Conservation (phyloP, 2,888 invertebrate species). For the Tetrapedia diversipes region DNA sequence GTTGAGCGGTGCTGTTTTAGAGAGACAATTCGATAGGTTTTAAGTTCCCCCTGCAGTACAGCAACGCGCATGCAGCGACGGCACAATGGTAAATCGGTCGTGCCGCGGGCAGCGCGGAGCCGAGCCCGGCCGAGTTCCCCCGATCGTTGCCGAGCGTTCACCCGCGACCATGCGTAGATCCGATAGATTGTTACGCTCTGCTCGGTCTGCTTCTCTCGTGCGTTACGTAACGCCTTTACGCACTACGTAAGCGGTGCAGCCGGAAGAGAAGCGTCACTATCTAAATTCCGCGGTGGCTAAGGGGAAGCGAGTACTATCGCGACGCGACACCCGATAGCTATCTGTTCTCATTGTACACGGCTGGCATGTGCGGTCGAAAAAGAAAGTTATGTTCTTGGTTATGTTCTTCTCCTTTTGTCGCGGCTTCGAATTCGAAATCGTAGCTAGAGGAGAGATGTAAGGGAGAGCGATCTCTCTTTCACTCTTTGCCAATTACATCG, state of each 20-base stretch:
- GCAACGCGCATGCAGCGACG: no score
- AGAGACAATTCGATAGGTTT: not conserved
- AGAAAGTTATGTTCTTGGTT: conserved; percentile 24
- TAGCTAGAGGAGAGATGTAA: not conserved
- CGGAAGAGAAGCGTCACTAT: conserved; percentile 62
- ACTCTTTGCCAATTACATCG: conserved; percentile 35
- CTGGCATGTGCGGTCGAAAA: not conserved
- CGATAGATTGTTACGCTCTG: conserved; percentile 53
- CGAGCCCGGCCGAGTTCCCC: conserved; percentile 39
- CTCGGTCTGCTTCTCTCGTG: conserved; percentile 43
- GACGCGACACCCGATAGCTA: conserved; percentile 54
- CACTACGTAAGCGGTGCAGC: conserved; percentile 59
- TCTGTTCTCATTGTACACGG: conserved; percentile 26
- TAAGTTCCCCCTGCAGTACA: no score
- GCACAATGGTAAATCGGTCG: conserved; percentile 39
- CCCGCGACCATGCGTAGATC: conserved; percentile 59
- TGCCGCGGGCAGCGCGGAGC: conserved; percentile 3
- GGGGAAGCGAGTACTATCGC: conserved; percentile 41
- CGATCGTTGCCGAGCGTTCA: conserved; percentile 61
- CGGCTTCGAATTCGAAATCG: not conserved
- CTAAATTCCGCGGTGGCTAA: conserved; percentile 58
- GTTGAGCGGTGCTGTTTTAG: no score
- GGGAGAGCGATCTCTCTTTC: not conserved
- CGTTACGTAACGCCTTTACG: conserved; percentile 65
- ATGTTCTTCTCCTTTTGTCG: not conserved